phyloP scores from a whole-genome alignment of 1,140 invertebrate genomes.

The Dendrolimus punctatus region DNA sequence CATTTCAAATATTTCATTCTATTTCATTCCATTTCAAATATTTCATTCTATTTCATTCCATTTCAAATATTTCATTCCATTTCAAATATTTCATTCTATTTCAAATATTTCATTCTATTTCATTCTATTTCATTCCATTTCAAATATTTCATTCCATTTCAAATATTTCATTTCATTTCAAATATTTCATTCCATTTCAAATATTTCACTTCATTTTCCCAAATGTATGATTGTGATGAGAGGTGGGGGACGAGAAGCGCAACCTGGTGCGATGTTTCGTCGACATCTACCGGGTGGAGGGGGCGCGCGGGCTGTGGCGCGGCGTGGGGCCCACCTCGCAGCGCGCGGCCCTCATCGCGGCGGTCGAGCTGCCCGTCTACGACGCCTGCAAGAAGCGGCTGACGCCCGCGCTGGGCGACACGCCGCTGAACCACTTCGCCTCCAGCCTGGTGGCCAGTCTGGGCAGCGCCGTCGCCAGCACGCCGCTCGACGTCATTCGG shows the following conservation, averaged over 20 bases:
- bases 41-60: too few species aligned
- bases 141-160: too few species aligned
- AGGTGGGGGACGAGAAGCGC: constrained; percentile 52
- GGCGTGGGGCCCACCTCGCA: constrained; percentile 94
- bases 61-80: too few species aligned
- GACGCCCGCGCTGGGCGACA: constrained; percentile 82
- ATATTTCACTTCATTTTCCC: too few species aligned
- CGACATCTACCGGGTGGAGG: constrained; percentile 40
- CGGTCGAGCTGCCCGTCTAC: constrained; percentile 95
- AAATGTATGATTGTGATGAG: too few species aligned
- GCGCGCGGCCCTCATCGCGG: constrained; percentile 92
- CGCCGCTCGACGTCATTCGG: constrained; percentile 95
- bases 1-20: too few species aligned
- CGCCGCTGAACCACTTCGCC: constrained; percentile 89
- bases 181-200: too few species aligned
- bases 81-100: too few species aligned
- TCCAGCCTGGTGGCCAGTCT: constrained; percentile 94
- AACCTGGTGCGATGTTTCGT: constrained; percentile 39
- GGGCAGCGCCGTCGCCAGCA: constrained; percentile 93
- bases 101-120: too few species aligned
- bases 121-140: too few species aligned
- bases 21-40: too few species aligned
- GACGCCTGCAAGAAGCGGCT: constrained; percentile 91
- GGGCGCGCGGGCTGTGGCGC: constrained; percentile 69
- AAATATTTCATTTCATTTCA: too few species aligned